These are phyloP conservation scores for Hormaphis cornu DNA, from an alignment of 1,140 invertebrate genomes.

Conservation along the genomic window DNA sequence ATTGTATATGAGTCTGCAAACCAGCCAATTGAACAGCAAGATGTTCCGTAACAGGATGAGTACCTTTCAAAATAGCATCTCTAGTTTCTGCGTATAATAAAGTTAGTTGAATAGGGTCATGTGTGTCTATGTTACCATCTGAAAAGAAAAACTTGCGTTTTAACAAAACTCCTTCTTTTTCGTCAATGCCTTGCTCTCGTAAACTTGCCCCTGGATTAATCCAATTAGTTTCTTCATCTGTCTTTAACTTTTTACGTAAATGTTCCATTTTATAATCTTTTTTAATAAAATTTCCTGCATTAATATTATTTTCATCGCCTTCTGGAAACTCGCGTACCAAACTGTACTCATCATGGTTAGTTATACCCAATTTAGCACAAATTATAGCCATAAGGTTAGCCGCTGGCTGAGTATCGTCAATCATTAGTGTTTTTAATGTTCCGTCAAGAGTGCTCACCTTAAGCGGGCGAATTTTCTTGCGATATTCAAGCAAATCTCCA, in stretches of 20 bases:
- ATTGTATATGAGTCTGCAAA: constrained; percentile 95
- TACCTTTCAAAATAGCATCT: constrained; percentile 91
- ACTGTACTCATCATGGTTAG: constrained; percentile 98
- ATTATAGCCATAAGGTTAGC: constrained; percentile 97
- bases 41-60: constrained; percentile 92
- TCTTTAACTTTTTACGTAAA: constrained; percentile 91
- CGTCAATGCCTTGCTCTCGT: constrained; percentile 89
- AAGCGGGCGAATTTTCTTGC: constrained; percentile 81
- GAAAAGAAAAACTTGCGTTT: constrained; percentile 95
- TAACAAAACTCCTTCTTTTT: constrained; percentile 79
- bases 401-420: constrained; percentile 95
- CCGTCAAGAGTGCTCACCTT: constrained; percentile 90
- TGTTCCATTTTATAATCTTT: constrained; percentile 95
- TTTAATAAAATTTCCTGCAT: constrained; percentile 67
- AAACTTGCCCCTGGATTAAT: constrained; percentile 93
- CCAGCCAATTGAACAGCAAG: constrained; percentile 94
- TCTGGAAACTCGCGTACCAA: constrained; percentile 78
- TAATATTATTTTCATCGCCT: constrained; percentile 63
- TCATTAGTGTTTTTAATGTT: constrained; percentile 86
- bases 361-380: constrained; percentile 96
- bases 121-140: constrained; percentile 94
- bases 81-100: constrained; percentile 90
- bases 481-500: constrained; percentile 90
- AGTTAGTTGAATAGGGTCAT: constrained; percentile 94
- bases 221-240: constrained; percentile 99